Conservation (phyloP, 2,888 invertebrate species). For the Zaprionus bogoriensis region DNA sequence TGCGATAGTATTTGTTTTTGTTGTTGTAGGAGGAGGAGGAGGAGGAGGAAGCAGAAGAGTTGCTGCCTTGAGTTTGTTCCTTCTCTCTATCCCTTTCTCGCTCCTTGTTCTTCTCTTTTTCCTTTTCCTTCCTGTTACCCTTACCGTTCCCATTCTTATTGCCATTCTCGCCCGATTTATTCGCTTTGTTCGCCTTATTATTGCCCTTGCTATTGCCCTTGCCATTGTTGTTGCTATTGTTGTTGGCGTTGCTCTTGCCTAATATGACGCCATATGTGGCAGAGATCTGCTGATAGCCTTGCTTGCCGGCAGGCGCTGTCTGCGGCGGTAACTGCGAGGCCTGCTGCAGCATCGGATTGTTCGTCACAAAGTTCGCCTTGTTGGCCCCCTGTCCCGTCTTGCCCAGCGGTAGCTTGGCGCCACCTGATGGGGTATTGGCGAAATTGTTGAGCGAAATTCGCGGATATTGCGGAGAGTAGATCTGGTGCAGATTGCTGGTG, state of each 20-base stretch:
- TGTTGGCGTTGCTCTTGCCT: slow-evolving; percentile 48
- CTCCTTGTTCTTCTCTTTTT: slow-evolving; percentile 35
- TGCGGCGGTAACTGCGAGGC: slow-evolving; percentile 37
- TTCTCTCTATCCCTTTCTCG: slow-evolving; percentile 70
- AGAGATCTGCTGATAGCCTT: slow-evolving; percentile 80
- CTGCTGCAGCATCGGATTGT: slow-evolving; percentile 59
- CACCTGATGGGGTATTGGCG: slow-evolving; percentile 56
- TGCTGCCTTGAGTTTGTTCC: slow-evolving; percentile 43
- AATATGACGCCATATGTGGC: slow-evolving; percentile 79
- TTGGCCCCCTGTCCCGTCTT: slow-evolving; percentile 65
- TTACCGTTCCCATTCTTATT: slow-evolving; percentile 48
- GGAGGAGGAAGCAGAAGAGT: slow-evolving; percentile 5
- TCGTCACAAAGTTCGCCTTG: slow-evolving; percentile 70
- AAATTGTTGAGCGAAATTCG: slow-evolving; percentile 79
- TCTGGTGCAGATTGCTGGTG: slow-evolving; percentile 80
- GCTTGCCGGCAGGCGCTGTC: slow-evolving; percentile 52
- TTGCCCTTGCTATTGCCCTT: slow-evolving; percentile 45
- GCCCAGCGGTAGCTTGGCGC: slow-evolving; percentile 60
- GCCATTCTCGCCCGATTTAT: slow-evolving; percentile 39
- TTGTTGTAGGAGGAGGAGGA: slow-evolving; percentile 31
- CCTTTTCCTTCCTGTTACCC: slow-evolving; percentile 62
- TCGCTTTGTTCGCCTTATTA: slow-evolving; percentile 50
- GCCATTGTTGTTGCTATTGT: slow-evolving; percentile 33
- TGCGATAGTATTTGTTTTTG: slow-evolving; percentile 81
- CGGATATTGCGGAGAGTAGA: slow-evolving; percentile 81